Conservation (phyloP, 1,140 invertebrate species). For the Drosophila bifasciata region DNA sequence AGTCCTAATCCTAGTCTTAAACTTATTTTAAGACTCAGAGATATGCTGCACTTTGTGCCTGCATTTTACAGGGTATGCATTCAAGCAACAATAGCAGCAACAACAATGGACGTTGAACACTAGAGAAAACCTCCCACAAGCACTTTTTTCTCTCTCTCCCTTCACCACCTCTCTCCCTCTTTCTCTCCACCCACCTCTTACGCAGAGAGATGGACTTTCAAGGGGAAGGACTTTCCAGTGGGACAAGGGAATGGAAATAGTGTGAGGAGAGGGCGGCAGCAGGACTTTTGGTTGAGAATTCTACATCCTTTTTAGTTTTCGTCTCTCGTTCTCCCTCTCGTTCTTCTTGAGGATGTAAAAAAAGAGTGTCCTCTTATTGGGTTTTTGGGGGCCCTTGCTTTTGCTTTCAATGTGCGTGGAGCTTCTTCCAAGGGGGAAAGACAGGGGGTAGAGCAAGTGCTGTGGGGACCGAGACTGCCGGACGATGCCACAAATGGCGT, state of each 20-base stretch:
- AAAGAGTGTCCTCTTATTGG: constrained; percentile 72
- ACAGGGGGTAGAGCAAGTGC: not conserved
- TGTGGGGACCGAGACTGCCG: constrained; percentile 12
- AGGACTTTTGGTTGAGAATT: constrained; percentile 26
- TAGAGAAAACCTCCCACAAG: constrained; percentile 17
- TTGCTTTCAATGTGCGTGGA: constrained; percentile 42
- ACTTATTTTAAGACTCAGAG: not conserved
- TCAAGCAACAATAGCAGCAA: constrained; percentile 33
- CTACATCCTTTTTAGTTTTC: constrained; percentile 43
- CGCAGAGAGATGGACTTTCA: constrained; percentile 12
- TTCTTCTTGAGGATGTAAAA: constrained; percentile 18
- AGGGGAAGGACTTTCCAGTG: too few relatives aligned
- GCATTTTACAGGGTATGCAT: constrained; percentile 17
- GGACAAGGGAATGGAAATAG: not conserved
- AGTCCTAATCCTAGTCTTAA: not conserved
- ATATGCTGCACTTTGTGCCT: not conserved
- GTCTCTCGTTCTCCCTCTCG: not conserved
- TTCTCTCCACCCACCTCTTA: too few relatives aligned
- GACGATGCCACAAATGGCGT: constrained; percentile 37
- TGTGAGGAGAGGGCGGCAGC: not conserved
- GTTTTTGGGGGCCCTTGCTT: constrained; percentile 46
- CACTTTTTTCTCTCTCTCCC: too few relatives aligned
- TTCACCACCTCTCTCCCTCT: too few relatives aligned
- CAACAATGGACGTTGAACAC: constrained; percentile 36
- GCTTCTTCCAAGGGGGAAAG: not conserved